Evolutionary conservation across 2,888 invertebrate species (phyloP).

Genomic region (Parascotia fuliginaria): DNA sequence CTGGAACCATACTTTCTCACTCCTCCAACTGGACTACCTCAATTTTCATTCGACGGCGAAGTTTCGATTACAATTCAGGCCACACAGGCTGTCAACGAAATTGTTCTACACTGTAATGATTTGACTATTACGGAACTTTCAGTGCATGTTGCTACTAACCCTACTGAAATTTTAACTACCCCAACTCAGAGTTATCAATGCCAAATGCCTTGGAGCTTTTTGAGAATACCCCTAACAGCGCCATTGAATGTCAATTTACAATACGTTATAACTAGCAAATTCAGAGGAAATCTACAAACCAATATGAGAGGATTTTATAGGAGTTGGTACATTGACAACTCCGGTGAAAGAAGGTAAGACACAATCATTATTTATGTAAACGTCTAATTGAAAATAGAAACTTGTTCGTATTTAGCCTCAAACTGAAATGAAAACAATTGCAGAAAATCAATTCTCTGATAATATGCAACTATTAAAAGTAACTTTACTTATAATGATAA

Average conservation of each 20-base stretch:
- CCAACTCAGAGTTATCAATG: constrained; percentile 52
- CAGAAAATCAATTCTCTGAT: too few species aligned
- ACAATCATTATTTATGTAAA: too few species aligned
- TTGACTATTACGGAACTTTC: constrained; percentile 70
- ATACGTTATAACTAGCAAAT: constrained; percentile 88
- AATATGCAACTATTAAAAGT: too few species aligned
- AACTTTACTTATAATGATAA: too few species aligned
- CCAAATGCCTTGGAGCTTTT: constrained; percentile 58
- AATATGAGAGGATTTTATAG: constrained; percentile 92
- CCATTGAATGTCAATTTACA: constrained; percentile 49
- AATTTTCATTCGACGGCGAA: constrained; percentile 75
- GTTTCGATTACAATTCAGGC: constrained; percentile 63
- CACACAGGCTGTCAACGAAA: constrained; percentile 48
- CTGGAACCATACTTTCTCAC: constrained; percentile 80
- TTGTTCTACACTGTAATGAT: constrained; percentile 73
- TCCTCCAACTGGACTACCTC: constrained; percentile 22
- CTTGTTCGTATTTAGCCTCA: too few species aligned
- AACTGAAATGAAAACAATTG: too few species aligned
- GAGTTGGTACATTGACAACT: constrained; percentile 89
- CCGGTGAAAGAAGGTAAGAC: constrained; percentile 75
- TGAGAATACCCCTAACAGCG: constrained; percentile 54
- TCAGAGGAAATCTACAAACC: constrained; percentile 89
- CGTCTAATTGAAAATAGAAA: too few species aligned
- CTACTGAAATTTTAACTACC: constrained; percentile 36
- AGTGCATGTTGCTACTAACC: constrained; percentile 39